Conservation (phyloP, 2,113 vertebrate genomes). For the Arenaria interpres region DNA sequence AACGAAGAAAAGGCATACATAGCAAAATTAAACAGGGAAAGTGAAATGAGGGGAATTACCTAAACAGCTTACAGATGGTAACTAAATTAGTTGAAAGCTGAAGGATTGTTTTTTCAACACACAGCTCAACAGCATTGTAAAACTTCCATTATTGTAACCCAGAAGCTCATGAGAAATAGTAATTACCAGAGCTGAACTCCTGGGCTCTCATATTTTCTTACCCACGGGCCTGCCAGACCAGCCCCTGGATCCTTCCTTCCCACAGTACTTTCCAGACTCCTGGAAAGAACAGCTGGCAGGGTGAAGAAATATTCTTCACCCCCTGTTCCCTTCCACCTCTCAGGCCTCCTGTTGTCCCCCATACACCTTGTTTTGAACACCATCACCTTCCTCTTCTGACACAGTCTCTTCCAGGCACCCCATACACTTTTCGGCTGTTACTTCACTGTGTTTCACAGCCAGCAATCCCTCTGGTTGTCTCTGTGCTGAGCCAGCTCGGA, state of each 20-base stretch:
- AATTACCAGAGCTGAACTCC: constrained; percentile 27
- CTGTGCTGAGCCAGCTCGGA: not conserved
- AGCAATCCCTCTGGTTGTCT: not conserved
- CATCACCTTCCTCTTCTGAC: not conserved
- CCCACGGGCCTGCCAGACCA: not conserved
- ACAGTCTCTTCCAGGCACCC: not conserved
- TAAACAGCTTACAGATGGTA: constrained; percentile 49
- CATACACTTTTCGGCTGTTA: not conserved
- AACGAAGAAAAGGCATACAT: not conserved
- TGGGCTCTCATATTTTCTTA: not conserved
- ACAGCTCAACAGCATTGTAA: constrained; percentile 38
- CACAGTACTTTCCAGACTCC: not conserved
- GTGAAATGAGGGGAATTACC: constrained; percentile 20
- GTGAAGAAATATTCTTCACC: not conserved
- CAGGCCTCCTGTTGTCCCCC: not conserved
- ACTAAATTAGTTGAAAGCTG: constrained; percentile 41
- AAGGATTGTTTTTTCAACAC: constrained; percentile 60
- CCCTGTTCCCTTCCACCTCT: not conserved
- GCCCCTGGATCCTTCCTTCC: not conserved
- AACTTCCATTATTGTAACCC: constrained; percentile 29
- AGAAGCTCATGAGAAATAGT: constrained; percentile 37
- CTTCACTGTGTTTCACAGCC: not conserved
- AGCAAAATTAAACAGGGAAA: constrained; percentile 18
- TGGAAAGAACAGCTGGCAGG: not conserved
- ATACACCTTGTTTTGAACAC: not conserved